These are phyloP conservation scores for Chaetophractus vellerosus DNA, from an alignment of 2,797 vertebrate genomes.

Conservation along the genomic window DNA sequence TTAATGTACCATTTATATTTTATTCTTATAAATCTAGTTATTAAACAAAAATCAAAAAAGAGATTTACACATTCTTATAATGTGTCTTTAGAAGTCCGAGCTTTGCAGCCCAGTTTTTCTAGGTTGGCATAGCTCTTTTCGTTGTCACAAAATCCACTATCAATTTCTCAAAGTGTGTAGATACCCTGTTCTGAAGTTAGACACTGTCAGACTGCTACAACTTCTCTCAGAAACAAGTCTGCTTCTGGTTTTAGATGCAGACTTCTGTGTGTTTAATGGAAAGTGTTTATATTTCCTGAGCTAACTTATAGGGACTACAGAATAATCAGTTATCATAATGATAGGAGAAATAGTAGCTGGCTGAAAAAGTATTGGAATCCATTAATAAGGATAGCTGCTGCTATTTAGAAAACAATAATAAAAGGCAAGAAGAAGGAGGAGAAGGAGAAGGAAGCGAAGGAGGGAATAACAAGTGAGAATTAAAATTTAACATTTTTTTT, in stretches of 20 bases:
- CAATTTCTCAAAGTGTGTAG: not conserved
- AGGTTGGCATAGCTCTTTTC: not conserved
- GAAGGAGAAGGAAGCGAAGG: not conserved
- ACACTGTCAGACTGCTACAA: not conserved
- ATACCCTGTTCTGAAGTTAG: not conserved
- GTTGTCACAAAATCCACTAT: not conserved
- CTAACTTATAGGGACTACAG: not conserved
- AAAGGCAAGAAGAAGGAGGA: not conserved
- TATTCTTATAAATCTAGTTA: not conserved
- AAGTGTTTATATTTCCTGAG: not conserved
- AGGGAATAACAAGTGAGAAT: not conserved
- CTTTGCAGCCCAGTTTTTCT: not conserved
- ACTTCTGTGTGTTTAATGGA: not conserved
- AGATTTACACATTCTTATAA: not conserved
- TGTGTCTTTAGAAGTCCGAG: not conserved
- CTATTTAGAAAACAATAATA: not conserved
- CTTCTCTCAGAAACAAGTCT: not conserved
- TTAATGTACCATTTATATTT: not conserved
- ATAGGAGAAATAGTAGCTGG: not conserved
- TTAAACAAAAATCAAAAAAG: not conserved
- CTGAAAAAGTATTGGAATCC: not conserved
- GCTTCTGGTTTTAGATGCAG: not conserved
- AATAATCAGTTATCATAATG: not conserved
- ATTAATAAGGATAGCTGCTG: not conserved
- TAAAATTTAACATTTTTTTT: slow-evolving; percentile 11